A percentile compares a stretch with the other conserved stretches of the same genome.
Conservation (phyloP, 2,797 vertebrate species). For the Anabacerthia variegaticeps region DNA sequence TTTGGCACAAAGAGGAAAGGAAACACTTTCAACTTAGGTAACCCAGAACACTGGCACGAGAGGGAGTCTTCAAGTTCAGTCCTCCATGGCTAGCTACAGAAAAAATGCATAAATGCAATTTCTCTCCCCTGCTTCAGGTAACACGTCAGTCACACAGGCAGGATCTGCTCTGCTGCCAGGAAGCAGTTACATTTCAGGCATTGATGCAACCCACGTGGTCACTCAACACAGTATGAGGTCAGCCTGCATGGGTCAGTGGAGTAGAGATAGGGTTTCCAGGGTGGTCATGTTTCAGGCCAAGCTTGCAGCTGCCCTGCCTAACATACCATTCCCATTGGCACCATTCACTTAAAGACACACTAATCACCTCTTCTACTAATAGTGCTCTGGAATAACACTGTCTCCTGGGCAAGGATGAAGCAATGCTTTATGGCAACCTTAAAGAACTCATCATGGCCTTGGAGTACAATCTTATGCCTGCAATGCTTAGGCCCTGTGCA, state of each 20-base stretch:
- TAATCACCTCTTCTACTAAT: background rate
- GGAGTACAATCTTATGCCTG: background rate
- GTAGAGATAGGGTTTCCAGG: slow-evolving; percentile 71
- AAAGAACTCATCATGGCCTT: background rate
- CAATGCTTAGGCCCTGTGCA: fast-evolving
- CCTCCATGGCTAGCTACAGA: background rate
- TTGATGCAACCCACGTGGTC: background rate
- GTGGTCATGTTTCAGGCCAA: slow-evolving; percentile 80
- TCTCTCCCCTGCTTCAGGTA: background rate
- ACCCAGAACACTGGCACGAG: fast-evolving
- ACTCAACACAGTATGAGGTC: slow-evolving; percentile 20
- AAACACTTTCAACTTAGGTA: background rate
- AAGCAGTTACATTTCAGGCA: slow-evolving; percentile 32
- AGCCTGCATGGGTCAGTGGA: slow-evolving; percentile 20
- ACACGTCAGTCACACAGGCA: background rate
- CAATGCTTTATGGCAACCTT: background rate
- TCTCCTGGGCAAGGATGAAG: background rate
- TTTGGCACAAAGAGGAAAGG: background rate
- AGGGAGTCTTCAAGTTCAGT: background rate
- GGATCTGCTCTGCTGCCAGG: background rate
- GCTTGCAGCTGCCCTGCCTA: slow-evolving; percentile 53
- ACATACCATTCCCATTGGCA: slow-evolving; percentile 35
- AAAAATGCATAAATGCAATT: background rate
- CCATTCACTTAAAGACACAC: slow-evolving; percentile 64
- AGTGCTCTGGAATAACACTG: background rate